phyloP scores from a whole-genome alignment of 1,140 invertebrate species.

The Batillaria attramentaria region DNA sequence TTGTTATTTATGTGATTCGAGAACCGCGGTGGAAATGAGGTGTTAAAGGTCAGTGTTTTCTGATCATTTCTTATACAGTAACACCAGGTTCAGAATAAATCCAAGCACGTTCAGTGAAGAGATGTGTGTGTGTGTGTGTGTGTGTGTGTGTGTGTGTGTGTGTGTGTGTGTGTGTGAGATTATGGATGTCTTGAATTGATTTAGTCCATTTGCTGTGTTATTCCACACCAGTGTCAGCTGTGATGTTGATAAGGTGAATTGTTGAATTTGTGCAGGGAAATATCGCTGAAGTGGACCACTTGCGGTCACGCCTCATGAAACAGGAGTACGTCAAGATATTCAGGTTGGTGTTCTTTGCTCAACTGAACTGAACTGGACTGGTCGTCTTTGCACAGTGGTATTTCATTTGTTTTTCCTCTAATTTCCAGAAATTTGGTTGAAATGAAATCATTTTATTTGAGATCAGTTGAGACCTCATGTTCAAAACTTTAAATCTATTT shows the following conservation, averaged over 20 bases:
- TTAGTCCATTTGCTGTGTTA: neutral
- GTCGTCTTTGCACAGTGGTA: too few relatives aligned
- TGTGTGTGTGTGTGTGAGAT: neutral
- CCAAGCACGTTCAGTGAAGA: neutral
- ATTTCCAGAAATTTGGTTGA: too few relatives aligned
- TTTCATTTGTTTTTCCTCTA: too few relatives aligned
- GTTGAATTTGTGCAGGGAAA: neutral
- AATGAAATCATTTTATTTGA: too few relatives aligned
- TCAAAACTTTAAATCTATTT: too few relatives aligned
- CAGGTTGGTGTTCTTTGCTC: neutral
- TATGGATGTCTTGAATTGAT: neutral
- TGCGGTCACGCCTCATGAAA: neutral
- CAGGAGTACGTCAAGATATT: neutral
- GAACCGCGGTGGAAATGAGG: neutral
- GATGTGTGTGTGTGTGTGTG: constrained; percentile 1
- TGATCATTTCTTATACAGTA: too few relatives aligned
- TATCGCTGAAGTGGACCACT: neutral
- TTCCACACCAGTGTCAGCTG: neutral
- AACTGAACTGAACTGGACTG: too few relatives aligned
- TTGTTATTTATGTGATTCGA: neutral
- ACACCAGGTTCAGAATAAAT: too few relatives aligned
- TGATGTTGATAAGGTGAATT: neutral
- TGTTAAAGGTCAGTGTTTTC: neutral
- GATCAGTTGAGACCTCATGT: too few relatives aligned
- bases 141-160: constrained; percentile 19